A percentile compares a stretch with the other conserved stretches of the same genome.
Evolutionary conservation across 2,113 vertebrate genomes (phyloP).

Genomic region (Plecotus auritus): DNA sequence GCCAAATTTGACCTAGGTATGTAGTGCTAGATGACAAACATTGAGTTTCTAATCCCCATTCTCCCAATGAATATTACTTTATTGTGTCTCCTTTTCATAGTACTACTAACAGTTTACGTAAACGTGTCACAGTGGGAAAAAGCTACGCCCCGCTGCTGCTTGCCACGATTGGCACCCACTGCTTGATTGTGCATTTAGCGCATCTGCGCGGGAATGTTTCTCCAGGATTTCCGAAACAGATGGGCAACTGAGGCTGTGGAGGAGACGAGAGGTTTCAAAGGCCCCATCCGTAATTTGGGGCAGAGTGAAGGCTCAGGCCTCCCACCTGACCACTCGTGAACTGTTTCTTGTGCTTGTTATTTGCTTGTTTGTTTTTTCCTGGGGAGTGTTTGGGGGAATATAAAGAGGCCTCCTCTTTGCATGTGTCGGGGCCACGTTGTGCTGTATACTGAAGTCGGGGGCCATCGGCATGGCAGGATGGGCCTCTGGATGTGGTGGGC

Average conservation of each 20-base stretch:
- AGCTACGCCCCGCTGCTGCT: not conserved
- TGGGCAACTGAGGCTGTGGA: not conserved
- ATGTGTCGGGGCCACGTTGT: not conserved
- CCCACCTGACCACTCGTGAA: not conserved
- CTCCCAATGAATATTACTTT: not conserved
- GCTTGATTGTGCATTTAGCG: not conserved
- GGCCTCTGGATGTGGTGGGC: not conserved
- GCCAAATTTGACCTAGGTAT: conserved; percentile 7
- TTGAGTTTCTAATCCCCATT: not conserved
- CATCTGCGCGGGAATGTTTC: not conserved
- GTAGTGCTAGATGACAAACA: not conserved
- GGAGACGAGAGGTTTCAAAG: not conserved
- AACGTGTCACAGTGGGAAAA: not conserved
- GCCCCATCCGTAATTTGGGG: not conserved
- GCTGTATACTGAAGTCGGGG: not conserved
- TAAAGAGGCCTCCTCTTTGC: not conserved
- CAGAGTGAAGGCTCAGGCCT: not conserved
- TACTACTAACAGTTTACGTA: not conserved
- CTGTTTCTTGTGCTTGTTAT: not conserved
- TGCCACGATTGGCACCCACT: not conserved
- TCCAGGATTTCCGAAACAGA: not conserved
- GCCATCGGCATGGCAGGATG: not conserved
- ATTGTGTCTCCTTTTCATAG: not conserved
- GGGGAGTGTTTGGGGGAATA: not conserved
- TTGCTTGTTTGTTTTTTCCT: not conserved